These are phyloP conservation scores for Drosophila nasuta DNA, from an alignment of 1,140 invertebrate species.

Conservation along the genomic window DNA sequence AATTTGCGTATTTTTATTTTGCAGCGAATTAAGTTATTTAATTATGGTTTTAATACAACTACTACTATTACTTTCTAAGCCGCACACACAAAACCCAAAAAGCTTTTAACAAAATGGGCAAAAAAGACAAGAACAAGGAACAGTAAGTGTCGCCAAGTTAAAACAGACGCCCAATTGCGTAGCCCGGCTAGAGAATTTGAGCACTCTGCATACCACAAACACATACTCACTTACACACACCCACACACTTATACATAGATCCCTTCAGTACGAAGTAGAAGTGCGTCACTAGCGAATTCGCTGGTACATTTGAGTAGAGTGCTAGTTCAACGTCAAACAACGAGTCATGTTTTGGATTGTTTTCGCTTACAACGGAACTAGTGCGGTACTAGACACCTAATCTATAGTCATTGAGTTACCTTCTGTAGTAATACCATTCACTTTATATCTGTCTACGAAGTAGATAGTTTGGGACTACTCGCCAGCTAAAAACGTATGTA, in stretches of 20 bases:
- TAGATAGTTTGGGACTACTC: no score
- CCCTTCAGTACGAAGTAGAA: not conserved
- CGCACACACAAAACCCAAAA: constrained; percentile 9
- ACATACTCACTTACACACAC: not conserved
- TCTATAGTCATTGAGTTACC: no score
- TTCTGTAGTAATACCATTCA: no score
- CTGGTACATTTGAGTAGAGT: no score
- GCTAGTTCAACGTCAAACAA: no score
- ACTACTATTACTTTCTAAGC: constrained; percentile 11
- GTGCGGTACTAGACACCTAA: no score
- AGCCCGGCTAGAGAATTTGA: constrained; percentile 66
- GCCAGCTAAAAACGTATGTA: not conserved
- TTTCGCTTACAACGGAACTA: no score
- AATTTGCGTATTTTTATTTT: constrained; percentile 7
- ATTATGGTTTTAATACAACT: constrained; percentile 22
- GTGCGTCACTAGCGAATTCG: no score
- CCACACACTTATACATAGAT: constrained; percentile 6
- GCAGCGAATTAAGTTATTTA: not conserved
- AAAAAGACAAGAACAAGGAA: constrained; percentile 84
- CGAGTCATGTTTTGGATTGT: no score
- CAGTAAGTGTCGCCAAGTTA: constrained; percentile 66
- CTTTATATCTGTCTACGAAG: no score
- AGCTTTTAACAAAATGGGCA: constrained; percentile 62
- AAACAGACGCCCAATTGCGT: constrained; percentile 20
- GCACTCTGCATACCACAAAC: constrained; percentile 43